Percentiles rank a stretch among this genome's conserved stretches.
phyloP scores from a whole-genome alignment of 2,113 vertebrate species.

The Laterallus jamaicensis region DNA sequence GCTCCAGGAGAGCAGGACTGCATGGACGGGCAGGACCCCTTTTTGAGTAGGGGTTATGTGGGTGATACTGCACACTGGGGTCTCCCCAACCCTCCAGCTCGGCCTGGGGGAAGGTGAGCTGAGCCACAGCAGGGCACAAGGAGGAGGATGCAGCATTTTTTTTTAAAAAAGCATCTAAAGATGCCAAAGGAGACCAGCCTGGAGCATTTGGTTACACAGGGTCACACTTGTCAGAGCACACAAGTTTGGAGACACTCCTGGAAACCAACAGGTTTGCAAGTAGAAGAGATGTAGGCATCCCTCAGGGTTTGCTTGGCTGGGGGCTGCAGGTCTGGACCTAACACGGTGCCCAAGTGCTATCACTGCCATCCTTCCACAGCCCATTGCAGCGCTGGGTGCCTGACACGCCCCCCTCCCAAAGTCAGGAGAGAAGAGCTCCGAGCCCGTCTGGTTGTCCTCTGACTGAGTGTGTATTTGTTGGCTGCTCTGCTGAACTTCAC shows the following conservation, averaged over 20 bases:
- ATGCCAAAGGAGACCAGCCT: neutral
- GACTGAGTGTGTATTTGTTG: neutral
- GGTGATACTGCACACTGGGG: neutral
- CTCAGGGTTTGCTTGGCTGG: neutral
- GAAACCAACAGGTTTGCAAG: neutral
- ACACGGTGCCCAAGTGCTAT: fast-evolving
- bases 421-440: neutral
- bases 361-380: neutral
- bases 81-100: neutral
- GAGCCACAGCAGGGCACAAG: neutral
- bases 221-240: neutral
- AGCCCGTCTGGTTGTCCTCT: neutral
- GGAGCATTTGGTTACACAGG: neutral
- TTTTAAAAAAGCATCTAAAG: neutral
- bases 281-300: neutral
- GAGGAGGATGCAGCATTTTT: neutral
- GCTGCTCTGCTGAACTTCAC: neutral
- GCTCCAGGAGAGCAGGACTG: neutral
- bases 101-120: neutral
- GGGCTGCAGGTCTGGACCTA: neutral
- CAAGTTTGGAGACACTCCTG: neutral
- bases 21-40: neutral
- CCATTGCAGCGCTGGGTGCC: neutral
- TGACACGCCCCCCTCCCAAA: neutral
- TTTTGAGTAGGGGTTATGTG: neutral